A percentile compares a stretch with the other conserved stretches of the same genome.
These are phyloP conservation scores for Magallana angulata DNA, from an alignment of 1,140 invertebrate species.

Conservation along the genomic window DNA sequence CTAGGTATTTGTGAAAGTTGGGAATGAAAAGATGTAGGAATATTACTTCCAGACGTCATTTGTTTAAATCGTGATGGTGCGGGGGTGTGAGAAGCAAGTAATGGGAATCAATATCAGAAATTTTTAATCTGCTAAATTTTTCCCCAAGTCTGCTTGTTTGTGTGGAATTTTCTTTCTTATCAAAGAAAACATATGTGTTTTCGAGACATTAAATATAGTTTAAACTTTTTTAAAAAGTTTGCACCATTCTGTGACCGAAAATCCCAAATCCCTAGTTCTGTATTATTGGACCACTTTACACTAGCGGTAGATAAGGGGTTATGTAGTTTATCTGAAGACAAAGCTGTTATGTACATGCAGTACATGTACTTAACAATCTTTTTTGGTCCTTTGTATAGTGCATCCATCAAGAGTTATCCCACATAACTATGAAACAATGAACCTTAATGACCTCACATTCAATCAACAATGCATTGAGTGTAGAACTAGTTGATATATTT, in stretches of 20 bases:
- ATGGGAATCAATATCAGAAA: not conserved
- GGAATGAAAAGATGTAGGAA: not conserved
- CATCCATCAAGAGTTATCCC: too few species aligned
- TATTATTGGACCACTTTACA: too few species aligned
- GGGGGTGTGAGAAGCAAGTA: slow-evolving; percentile 10
- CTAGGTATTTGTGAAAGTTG: slow-evolving; percentile 25
- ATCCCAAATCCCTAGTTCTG: too few species aligned
- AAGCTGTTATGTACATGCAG: too few species aligned
- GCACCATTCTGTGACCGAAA: too few species aligned
- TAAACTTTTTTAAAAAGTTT: too few species aligned
- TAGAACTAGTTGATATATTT: not conserved
- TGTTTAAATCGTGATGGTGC: slow-evolving; percentile 10
- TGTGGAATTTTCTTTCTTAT: not conserved
- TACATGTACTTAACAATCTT: too few species aligned
- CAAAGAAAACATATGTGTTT: not conserved
- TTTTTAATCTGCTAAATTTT: not conserved
- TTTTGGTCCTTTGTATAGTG: too few species aligned
- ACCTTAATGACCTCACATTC: not conserved
- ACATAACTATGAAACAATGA: not conserved
- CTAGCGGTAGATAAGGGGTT: too few species aligned
- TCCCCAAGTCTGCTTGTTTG: not conserved
- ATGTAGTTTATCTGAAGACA: too few species aligned
- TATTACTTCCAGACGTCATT: slow-evolving; percentile 3
- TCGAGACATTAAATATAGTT: too few species aligned
- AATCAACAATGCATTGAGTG: not conserved